Percentiles rank a stretch among this genome's conserved stretches.
Conservation (phyloP, 2,888 invertebrate species). For the Papilio gigon region DNA sequence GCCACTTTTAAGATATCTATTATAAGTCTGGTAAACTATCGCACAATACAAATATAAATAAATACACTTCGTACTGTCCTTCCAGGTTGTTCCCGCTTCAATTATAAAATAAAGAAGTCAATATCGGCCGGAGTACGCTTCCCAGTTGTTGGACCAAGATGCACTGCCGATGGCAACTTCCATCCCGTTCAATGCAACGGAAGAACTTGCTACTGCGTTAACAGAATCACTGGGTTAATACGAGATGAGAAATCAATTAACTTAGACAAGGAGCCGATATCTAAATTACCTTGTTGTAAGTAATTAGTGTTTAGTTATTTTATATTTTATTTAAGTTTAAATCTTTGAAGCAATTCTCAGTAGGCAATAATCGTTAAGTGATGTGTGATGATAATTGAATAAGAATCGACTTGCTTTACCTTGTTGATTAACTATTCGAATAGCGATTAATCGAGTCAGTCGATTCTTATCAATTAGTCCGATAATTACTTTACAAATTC, state of each 20-base stretch:
- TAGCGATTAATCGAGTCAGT: not conserved
- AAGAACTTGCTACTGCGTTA: constrained; percentile 84
- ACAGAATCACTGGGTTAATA: constrained; percentile 78
- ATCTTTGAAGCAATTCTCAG: too few species aligned
- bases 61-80: constrained; percentile 30
- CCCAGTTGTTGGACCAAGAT: constrained; percentile 79
- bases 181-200: constrained; percentile 85
- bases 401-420: not conserved
- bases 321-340: too few species aligned
- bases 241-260: constrained; percentile 53
- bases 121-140: constrained; percentile 64
- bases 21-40: too few species aligned
- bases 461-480: not conserved
- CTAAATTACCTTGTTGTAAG: constrained; percentile 75
- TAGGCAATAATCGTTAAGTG: too few species aligned
- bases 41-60: not conserved
- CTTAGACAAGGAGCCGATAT: constrained; percentile 60
- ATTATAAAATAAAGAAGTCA: constrained; percentile 70
- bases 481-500: not conserved
- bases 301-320: too few species aligned
- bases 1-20: not conserved
- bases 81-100: constrained; percentile 83
- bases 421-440: too few species aligned
- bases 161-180: constrained; percentile 85
- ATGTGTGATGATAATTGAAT: not conserved